These are phyloP conservation scores for Argya squamiceps DNA, from an alignment of 2,797 vertebrate genomes.

Conservation along the genomic window DNA sequence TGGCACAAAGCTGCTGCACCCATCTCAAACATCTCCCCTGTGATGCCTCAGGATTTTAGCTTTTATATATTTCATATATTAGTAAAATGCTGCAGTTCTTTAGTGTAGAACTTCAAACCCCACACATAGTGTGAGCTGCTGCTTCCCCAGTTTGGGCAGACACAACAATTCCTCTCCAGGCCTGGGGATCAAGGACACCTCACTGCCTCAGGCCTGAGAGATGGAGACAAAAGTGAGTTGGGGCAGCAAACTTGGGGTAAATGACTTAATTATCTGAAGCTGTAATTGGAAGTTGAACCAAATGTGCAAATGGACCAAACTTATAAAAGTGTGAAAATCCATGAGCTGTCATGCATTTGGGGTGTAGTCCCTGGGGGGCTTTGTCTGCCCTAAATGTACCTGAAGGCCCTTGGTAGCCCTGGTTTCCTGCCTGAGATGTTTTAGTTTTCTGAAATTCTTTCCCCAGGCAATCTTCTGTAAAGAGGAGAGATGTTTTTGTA, in stretches of 20 bases:
- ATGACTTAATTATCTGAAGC: background rate
- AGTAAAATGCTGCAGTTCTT: background rate
- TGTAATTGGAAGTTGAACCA: background rate
- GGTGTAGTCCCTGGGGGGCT: background rate
- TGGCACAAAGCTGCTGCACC: background rate
- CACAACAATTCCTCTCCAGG: background rate
- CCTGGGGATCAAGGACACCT: background rate
- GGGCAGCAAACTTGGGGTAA: background rate
- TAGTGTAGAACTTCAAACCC: fast-evolving
- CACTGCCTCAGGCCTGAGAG: background rate
- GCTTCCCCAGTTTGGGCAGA: background rate
- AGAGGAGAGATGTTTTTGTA: too few relatives aligned
- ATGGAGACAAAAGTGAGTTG: background rate
- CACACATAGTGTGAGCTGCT: background rate
- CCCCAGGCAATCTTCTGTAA: too few relatives aligned
- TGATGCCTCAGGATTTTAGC: fast-evolving
- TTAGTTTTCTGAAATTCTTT: too few relatives aligned
- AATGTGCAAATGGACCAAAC: background rate
- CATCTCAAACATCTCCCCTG: fast-evolving
- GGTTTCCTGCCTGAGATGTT: too few relatives aligned
- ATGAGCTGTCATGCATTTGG: too few relatives aligned
- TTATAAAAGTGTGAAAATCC: background rate
- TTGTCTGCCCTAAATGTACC: fast-evolving
- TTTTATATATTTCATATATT: fast-evolving
- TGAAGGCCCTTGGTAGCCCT: background rate